These are phyloP conservation scores for Sebastes baramenuke DNA, from an alignment of 2,797 vertebrate species.

Conservation along the genomic window DNA sequence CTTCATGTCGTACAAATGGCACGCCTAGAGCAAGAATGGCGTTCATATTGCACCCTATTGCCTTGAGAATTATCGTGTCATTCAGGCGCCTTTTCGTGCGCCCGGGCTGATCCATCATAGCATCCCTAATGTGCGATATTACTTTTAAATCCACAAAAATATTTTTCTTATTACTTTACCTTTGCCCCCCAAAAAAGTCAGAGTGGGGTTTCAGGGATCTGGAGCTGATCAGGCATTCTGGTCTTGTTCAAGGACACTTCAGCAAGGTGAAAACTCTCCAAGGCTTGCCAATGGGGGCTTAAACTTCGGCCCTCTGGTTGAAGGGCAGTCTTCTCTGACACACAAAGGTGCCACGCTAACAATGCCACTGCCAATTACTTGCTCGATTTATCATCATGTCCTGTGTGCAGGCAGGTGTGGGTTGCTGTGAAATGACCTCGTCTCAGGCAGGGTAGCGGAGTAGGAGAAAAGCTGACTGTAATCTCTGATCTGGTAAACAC, in stretches of 20 bases:
- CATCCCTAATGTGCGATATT: not conserved
- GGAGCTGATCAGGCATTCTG: constrained; percentile 3
- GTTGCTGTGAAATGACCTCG: constrained; percentile 39
- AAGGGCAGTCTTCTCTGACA: constrained; percentile 2
- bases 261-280: constrained; percentile 14
- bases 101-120: not conserved
- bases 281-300: not conserved
- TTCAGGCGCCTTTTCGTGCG: too few species aligned
- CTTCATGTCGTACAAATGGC: too few species aligned
- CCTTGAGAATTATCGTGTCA: too few species aligned
- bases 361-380: constrained; percentile 60
- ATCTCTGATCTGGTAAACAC: constrained; percentile 56
- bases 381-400: constrained; percentile 67
- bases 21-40: too few species aligned
- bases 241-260: constrained; percentile 11
- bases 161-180: not conserved
- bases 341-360: constrained; percentile 50
- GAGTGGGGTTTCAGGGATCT: not conserved
- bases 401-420: constrained; percentile 42
- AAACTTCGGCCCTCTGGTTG: not conserved
- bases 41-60: too few species aligned
- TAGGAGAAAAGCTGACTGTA: constrained; percentile 41
- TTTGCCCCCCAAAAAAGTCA: not conserved
- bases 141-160: not conserved
- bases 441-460: constrained; percentile 32